These are phyloP conservation scores for Leptobrachium leishanense DNA, from an alignment of 2,113 vertebrate species.

Conservation along the genomic window DNA sequence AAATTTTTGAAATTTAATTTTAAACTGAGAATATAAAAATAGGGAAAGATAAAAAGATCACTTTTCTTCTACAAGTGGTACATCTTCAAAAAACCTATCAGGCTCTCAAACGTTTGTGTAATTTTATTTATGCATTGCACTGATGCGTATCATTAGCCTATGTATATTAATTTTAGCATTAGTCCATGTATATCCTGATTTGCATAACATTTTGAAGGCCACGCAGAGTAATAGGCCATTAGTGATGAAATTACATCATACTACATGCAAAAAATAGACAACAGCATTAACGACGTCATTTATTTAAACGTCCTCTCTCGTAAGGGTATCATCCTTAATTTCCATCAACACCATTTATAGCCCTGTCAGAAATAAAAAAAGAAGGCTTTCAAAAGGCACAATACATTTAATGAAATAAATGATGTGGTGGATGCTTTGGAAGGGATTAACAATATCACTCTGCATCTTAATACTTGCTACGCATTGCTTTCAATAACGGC, in stretches of 20 bases:
- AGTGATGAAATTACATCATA: not conserved
- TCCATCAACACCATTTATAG: not conserved
- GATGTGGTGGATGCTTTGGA: too few relatives aligned
- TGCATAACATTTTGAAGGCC: not conserved
- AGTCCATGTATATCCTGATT: not conserved
- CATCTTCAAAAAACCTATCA: not conserved
- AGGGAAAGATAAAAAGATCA: too few relatives aligned
- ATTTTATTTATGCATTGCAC: not conserved
- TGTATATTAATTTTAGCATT: not conserved
- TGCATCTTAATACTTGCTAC: too few relatives aligned
- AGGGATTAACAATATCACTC: too few relatives aligned
- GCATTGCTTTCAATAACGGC: too few relatives aligned
- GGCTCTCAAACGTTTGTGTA: not conserved
- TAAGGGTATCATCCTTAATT: not conserved
- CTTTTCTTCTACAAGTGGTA: not conserved
- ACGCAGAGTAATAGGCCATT: not conserved
- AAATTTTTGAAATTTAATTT: not conserved
- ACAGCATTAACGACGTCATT: not conserved
- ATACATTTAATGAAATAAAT: not conserved
- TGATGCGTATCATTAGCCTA: not conserved
- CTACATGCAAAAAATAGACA: not conserved
- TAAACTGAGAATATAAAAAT: not conserved
- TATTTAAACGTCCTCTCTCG: not conserved
- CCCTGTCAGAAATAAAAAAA: not conserved
- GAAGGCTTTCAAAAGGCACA: constrained; percentile 5